These are phyloP conservation scores for Stenopsyche tienmushanensis DNA, from an alignment of 1,140 invertebrate species.

Conservation along the genomic window DNA sequence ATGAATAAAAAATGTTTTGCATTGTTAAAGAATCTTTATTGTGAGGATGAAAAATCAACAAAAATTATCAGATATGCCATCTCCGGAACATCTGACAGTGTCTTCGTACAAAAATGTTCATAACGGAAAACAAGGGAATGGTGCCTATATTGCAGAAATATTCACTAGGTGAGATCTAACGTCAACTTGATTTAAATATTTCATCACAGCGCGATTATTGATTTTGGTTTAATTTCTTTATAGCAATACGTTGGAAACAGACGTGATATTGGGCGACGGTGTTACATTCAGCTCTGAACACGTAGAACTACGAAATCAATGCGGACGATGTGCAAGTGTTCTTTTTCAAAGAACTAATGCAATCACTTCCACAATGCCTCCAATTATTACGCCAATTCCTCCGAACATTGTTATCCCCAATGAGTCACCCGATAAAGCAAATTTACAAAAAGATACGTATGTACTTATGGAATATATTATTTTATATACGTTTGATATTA, in stretches of 20 bases:
- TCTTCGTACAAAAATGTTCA: constrained; percentile 74
- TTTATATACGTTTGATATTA: no score
- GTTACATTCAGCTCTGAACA: constrained; percentile 44
- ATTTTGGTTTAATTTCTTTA: constrained; percentile 28
- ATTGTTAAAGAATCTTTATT: constrained; percentile 65
- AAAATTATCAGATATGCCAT: constrained; percentile 64
- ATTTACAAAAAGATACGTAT: no score
- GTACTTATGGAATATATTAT: no score
- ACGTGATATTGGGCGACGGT: constrained; percentile 69
- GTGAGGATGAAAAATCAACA: constrained; percentile 67
- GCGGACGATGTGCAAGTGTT: constrained; percentile 45
- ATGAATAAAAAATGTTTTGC: constrained; percentile 25
- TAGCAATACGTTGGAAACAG: constrained; percentile 57
- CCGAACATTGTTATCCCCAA: no score
- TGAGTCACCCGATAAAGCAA: no score
- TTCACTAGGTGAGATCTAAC: constrained; percentile 62
- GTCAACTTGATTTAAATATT: background rate
- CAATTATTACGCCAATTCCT: constrained; percentile 30
- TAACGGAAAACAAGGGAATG: constrained; percentile 48
- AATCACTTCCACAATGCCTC: constrained; percentile 20
- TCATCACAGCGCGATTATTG: background rate
- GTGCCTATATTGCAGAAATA: constrained; percentile 80
- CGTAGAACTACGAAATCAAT: constrained; percentile 49
- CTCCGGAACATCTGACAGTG: constrained; percentile 66
- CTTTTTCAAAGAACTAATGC: constrained; percentile 30